Evolutionary conservation across 2,888 invertebrate species (phyloP).

Genomic region (Lasioglossum calceatum): DNA sequence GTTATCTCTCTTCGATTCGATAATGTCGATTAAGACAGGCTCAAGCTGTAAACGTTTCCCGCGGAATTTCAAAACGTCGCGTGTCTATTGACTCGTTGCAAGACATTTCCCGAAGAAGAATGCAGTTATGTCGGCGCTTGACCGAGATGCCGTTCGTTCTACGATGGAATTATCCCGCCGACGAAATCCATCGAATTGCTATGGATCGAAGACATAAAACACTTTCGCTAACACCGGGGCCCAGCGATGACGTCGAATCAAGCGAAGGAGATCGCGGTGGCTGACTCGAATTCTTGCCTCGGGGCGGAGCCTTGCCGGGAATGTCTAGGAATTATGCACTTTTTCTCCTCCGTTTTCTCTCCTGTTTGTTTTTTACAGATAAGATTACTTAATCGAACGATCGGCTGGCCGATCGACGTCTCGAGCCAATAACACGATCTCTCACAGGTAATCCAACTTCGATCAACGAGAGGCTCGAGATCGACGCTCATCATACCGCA

Average conservation of each 20-base stretch:
- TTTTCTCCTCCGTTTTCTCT: constrained; percentile 33
- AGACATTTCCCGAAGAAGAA: constrained; percentile 8
- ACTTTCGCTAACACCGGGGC: constrained; percentile 39
- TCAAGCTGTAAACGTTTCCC: background rate
- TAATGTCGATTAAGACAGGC: background rate
- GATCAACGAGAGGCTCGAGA: background rate
- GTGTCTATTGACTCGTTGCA: background rate
- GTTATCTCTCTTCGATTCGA: too few species aligned
- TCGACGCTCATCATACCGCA: background rate
- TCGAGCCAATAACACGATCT: background rate
- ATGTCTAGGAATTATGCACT: constrained; percentile 48
- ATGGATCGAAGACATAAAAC: constrained; percentile 35
- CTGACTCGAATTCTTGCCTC: constrained; percentile 43
- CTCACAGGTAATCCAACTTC: background rate
- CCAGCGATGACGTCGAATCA: constrained; percentile 23
- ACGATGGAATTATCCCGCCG: background rate
- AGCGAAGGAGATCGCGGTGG: constrained; percentile 22
- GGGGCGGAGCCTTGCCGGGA: constrained; percentile 55
- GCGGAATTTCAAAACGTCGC: background rate
- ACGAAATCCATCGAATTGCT: constrained; percentile 19
- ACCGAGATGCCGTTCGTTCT: constrained; percentile 29
- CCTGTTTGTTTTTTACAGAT: constrained; percentile 3
- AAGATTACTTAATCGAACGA: constrained; percentile 24
- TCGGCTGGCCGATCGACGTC: background rate
- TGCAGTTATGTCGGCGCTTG: constrained; percentile 1